These are phyloP conservation scores for Eulemur albifrons DNA, from an alignment of 2,797 vertebrate genomes.

Conservation along the genomic window DNA sequence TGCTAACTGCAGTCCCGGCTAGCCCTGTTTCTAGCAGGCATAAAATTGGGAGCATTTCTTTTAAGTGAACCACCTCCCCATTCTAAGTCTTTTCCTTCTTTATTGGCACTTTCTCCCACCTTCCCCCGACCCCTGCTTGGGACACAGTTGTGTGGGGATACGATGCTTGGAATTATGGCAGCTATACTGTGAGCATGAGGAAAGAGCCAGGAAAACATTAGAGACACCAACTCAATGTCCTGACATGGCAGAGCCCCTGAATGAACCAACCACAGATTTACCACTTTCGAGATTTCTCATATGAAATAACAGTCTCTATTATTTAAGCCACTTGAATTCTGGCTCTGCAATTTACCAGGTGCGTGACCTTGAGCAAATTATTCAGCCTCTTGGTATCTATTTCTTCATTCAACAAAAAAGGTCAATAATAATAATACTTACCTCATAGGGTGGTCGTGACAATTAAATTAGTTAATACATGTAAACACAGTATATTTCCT, in stretches of 20 bases:
- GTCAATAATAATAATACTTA: background rate
- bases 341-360: background rate
- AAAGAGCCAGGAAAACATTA: background rate
- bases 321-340: background rate
- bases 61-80: background rate
- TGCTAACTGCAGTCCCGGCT: background rate
- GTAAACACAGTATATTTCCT: background rate
- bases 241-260: background rate
- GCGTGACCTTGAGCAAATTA: background rate
- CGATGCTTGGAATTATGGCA: background rate
- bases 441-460: background rate
- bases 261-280: background rate
- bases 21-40: background rate
- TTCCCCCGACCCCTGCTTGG: background rate
- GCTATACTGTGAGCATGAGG: background rate
- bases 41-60: background rate
- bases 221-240: background rate
- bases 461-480: background rate
- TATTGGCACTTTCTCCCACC: background rate
- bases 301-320: background rate
- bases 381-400: background rate
- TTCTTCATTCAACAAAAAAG: background rate
- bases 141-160: background rate
- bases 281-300: background rate
- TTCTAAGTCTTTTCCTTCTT: background rate